These are phyloP conservation scores for Toxostoma redivivum DNA, from an alignment of 2,113 vertebrate species.

Conservation along the genomic window DNA sequence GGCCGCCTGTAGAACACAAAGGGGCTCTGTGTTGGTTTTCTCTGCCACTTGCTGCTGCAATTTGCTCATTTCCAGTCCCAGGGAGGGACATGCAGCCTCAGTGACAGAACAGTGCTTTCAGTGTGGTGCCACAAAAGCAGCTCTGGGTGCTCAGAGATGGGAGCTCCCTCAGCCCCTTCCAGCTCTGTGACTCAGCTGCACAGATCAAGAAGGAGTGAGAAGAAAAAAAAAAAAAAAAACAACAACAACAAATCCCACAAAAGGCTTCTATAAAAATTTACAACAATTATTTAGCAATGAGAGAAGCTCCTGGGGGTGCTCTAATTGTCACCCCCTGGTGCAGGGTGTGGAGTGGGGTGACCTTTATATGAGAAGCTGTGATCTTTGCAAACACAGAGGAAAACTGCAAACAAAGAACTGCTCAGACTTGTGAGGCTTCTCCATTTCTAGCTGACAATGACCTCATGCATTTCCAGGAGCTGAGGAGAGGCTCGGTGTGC, in stretches of 20 bases:
- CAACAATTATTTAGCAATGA: conserved; percentile 64
- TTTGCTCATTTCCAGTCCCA: neutral
- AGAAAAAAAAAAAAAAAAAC: neutral
- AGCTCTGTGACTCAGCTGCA: conserved; percentile 57
- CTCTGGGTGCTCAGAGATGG: neutral
- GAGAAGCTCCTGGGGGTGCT: conserved; percentile 44
- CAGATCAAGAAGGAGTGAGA: neutral
- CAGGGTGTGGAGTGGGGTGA: conserved; percentile 19
- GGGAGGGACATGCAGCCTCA: neutral
- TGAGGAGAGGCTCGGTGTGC: neutral
- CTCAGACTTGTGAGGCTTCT: conserved; percentile 32
- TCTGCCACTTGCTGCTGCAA: neutral
- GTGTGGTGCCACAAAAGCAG: conserved; percentile 44
- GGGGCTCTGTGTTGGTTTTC: neutral
- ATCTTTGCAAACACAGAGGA: conserved; percentile 15
- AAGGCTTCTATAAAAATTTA: conserved; percentile 46
- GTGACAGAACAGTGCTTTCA: conserved; percentile 33
- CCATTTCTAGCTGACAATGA: conserved; percentile 11
- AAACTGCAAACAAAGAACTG: conserved; percentile 32
- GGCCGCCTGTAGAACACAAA: neutral
- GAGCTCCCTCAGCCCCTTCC: conserved; percentile 7
- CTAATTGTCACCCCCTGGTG: conserved; percentile 46
- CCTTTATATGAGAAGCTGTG: conserved; percentile 16
- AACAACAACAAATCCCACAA: neutral
- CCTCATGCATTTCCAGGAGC: conserved; percentile 43